Conservation (phyloP, 2,113 vertebrate genomes). For the Bos indicus region DNA sequence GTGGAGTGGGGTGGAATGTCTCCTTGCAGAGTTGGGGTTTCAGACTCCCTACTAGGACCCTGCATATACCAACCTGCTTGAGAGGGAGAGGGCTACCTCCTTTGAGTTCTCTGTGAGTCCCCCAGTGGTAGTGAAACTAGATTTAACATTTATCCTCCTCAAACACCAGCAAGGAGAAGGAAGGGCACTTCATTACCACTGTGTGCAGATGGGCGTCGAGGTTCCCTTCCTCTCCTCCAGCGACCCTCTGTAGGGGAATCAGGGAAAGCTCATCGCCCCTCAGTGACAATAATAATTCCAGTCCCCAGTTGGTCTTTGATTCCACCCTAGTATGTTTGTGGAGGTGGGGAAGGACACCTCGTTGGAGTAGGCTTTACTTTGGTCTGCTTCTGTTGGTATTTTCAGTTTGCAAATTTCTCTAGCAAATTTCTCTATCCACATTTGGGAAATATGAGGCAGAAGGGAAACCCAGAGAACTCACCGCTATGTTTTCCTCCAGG, state of each 20-base stretch:
- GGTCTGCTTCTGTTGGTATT: background rate
- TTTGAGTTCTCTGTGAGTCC: background rate
- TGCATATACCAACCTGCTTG: background rate
- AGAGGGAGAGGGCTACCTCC: background rate
- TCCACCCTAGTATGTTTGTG: background rate
- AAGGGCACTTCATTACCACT: background rate
- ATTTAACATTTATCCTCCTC: background rate
- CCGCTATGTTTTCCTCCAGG: background rate
- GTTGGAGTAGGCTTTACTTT: too few relatives aligned
- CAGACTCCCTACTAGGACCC: background rate
- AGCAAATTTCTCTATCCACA: background rate
- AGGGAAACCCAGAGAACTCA: background rate
- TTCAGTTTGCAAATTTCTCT: background rate
- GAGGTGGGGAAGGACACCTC: background rate
- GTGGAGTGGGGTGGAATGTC: too few relatives aligned
- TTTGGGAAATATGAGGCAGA: background rate
- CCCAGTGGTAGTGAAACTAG: background rate
- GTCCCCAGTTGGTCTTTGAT: background rate
- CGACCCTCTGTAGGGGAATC: fast-evolving
- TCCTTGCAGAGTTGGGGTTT: background rate
- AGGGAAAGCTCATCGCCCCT: background rate
- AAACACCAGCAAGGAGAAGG: background rate
- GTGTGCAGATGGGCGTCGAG: too few relatives aligned
- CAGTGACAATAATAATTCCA: background rate
- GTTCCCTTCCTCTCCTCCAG: background rate